Evolutionary conservation across 2,113 vertebrate species (phyloP).

Genomic region (Neomonachus schauinslandi): DNA sequence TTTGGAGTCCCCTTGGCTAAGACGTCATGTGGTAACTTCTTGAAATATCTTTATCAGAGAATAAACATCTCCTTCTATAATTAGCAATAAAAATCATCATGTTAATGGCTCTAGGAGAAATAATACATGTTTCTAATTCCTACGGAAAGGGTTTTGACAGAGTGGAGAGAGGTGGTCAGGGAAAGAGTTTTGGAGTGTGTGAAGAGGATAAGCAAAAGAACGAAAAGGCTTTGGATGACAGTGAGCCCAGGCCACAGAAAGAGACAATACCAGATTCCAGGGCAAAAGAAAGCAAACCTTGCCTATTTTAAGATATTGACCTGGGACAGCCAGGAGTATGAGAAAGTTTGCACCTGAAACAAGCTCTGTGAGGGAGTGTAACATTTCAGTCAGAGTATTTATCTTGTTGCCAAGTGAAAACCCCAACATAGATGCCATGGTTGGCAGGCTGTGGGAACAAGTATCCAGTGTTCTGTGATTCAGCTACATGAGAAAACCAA

Average conservation of each 20-base stretch:
- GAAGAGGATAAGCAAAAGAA: not conserved
- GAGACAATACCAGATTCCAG: not conserved
- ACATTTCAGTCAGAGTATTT: constrained; percentile 49
- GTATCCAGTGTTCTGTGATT: constrained; percentile 45
- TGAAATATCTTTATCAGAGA: not conserved
- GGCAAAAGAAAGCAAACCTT: not conserved
- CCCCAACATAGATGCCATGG: not conserved
- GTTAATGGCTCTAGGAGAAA: not conserved
- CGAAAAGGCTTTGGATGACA: not conserved
- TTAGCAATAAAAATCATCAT: not conserved
- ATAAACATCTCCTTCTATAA: not conserved
- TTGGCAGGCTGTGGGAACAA: constrained; percentile 8
- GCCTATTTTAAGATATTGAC: not conserved
- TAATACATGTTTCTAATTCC: not conserved
- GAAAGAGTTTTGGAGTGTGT: constrained; percentile 50
- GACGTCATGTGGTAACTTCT: not conserved
- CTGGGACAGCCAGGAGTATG: not conserved
- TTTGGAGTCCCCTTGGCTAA: not conserved
- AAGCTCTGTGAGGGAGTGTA: constrained; percentile 31
- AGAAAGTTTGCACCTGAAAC: constrained; percentile 58
- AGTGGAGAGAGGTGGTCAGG: not conserved
- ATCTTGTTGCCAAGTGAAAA: constrained; percentile 71
- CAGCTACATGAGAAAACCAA: constrained; percentile 31
- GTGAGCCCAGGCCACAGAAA: not conserved
- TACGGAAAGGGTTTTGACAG: not conserved